Conservation (phyloP, 2,797 vertebrate species). For the Streptopelia turtur region DNA sequence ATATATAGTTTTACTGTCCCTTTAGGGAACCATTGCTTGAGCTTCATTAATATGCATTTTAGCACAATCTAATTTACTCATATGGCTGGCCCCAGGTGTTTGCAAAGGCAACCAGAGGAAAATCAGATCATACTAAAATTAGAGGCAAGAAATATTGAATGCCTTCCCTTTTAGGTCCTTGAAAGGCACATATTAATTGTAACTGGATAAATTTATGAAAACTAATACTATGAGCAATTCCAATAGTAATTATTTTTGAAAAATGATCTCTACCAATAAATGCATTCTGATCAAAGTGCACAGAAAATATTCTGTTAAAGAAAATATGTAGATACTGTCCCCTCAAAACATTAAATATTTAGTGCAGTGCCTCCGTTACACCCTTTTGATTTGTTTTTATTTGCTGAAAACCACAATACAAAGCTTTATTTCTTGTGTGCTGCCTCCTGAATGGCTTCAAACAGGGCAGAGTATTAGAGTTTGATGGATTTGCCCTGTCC, state of each 20-base stretch:
- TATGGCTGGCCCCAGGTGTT: conserved; percentile 76
- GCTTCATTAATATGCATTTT: conserved; percentile 80
- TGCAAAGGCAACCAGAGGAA: conserved; percentile 74
- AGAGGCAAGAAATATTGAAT: conserved; percentile 70
- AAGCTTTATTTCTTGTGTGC: background rate
- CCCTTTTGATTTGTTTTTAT: conserved; percentile 13
- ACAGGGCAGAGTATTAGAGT: background rate
- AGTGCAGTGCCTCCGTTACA: background rate
- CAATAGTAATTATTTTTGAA: conserved; percentile 59
- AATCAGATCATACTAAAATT: conserved; percentile 78
- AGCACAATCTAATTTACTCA: conserved; percentile 79
- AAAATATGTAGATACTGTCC: background rate
- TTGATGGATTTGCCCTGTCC: background rate
- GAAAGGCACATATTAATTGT: conserved; percentile 75
- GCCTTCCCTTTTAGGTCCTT: conserved; percentile 69
- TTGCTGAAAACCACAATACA: background rate
- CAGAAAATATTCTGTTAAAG: conserved; percentile 24
- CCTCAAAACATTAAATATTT: background rate
- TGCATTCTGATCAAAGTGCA: conserved; percentile 21
- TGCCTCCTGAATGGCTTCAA: background rate
- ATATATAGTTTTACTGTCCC: conserved; percentile 68
- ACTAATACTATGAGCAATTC: conserved; percentile 54
- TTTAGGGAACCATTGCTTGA: conserved; percentile 68
- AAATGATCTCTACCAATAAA: conserved; percentile 42
- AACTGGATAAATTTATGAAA: conserved; percentile 66